Evolutionary conservation across 2,888 invertebrate genomes (phyloP), one percentile per base, ranked within the genome.

Genomic region (Chalcis sispes): DNA sequence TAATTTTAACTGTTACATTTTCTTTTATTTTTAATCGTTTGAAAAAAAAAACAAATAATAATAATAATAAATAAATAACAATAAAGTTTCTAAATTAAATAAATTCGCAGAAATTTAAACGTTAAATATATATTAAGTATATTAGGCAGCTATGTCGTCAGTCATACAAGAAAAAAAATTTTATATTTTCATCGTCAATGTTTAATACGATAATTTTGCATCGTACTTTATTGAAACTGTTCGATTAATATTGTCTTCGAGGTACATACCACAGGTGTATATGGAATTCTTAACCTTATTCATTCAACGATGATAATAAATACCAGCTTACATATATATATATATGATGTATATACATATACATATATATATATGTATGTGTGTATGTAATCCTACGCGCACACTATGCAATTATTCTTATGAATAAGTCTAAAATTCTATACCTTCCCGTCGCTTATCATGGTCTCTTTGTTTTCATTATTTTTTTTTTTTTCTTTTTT

Each of bases 171-270:
- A 65, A 56, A 46, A 54, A 56, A 23, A 64, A 42, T 29, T 23
- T 7, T n/a, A 52, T 36, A 20, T 25, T 27, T 61, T 64, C 46
- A 3, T 27, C 10, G 46, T 72, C 65, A 20, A 13, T 40, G 58
- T 2, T 13, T 7, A n/a, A 13, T 52, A 2, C 18, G 48, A 36
- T 10, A 42, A 50, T 25, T 32, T 32, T 36, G 48, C 27, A 25
- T 18, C 18, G 15, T 46, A 42, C 52, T 61, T 50, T 66, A 42
- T n/a, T n/a, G n/a, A n/a, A 65, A 61, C 62, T 46, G 46, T 23
- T 66, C 20, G 42, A 59, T 61, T 58, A 80, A 83, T 85, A 85
- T 85, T 85, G 85, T 85, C 85, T 82, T 81, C 82, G 79, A 83
- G 82, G 81, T 85, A 80, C 81, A 81, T 83, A 79, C 59, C 56